Conservation (phyloP, 2,797 vertebrate genomes). For the Acanthurus lineatus region DNA sequence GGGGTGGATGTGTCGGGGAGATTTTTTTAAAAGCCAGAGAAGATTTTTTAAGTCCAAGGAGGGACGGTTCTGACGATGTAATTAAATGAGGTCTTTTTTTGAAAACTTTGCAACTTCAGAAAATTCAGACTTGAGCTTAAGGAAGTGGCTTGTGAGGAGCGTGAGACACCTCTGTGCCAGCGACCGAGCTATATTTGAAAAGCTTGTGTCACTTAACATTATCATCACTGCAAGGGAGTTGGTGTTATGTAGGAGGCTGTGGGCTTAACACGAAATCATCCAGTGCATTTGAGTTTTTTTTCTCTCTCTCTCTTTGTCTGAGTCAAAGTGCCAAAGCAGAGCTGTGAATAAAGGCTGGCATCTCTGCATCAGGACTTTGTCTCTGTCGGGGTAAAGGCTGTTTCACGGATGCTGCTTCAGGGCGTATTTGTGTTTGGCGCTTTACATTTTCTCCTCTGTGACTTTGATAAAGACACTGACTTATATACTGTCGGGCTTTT, state of each 20-base stretch:
- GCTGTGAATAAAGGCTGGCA: conserved; percentile 28
- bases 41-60: conserved; percentile 8
- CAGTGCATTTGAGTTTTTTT: conserved; percentile 10
- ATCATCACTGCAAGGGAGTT: conserved; percentile 45
- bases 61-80: not conserved
- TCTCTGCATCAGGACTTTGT: conserved; percentile 45
- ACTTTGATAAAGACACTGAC: conserved; percentile 57
- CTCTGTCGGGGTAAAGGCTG: conserved; percentile 42
- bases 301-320: not conserved
- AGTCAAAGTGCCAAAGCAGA: conserved; percentile 43
- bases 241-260: conserved; percentile 52
- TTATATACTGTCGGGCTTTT: conserved; percentile 30
- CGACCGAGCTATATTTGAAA: conserved; percentile 60
- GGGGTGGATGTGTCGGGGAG: not conserved
- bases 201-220: conserved; percentile 59
- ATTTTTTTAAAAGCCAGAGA: not conserved
- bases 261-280: conserved; percentile 50
- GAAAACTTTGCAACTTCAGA: conserved; percentile 21
- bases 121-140: conserved; percentile 6
- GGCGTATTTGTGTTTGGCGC: conserved; percentile 55
- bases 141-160: conserved; percentile 25
- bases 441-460: conserved; percentile 44
- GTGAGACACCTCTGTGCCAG: conserved; percentile 14
- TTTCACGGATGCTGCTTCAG: conserved; percentile 41
- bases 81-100: conserved; percentile 31